These are phyloP conservation scores for Parapsyche elsis DNA, from an alignment of 1,140 invertebrate genomes.

Conservation along the genomic window DNA sequence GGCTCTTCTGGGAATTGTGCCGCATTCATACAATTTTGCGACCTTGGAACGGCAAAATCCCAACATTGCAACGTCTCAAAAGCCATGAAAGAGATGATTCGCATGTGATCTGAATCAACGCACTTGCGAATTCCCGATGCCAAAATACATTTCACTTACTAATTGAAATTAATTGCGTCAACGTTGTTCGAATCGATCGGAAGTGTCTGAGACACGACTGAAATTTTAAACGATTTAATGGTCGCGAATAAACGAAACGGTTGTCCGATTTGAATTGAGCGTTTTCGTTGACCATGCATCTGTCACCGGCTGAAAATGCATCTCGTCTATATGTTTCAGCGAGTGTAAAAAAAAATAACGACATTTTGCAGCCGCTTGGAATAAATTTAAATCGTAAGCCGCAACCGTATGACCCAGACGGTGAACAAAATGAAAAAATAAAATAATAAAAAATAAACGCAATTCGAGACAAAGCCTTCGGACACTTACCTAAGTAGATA, in stretches of 20 bases:
- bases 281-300: conserved; percentile 18
- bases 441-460: neutral
- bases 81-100: neutral
- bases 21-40: conserved; percentile 18
- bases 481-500: neutral
- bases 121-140: too few relatives aligned
- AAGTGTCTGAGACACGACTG: conserved; percentile 3
- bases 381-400: conserved; percentile 46
- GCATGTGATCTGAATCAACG: neutral
- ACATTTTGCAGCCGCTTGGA: conserved; percentile 33
- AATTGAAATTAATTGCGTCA: too few relatives aligned
- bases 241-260: neutral
- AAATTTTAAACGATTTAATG: conserved; percentile 2
- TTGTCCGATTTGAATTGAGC: conserved; percentile 26
- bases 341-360: conserved; percentile 4
- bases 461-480: conserved; percentile 1
- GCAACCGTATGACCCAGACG: conserved; percentile 43
- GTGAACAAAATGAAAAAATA: conserved; percentile 24
- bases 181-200: conserved; percentile 5
- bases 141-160: too few relatives aligned
- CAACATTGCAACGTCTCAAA: neutral
- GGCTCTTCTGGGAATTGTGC: conserved; percentile 40
- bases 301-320: conserved; percentile 20
- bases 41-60: neutral
- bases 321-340: conserved; percentile 23